Conservation (phyloP, 2,888 invertebrate genomes). For the Xylocampa areola region DNA sequence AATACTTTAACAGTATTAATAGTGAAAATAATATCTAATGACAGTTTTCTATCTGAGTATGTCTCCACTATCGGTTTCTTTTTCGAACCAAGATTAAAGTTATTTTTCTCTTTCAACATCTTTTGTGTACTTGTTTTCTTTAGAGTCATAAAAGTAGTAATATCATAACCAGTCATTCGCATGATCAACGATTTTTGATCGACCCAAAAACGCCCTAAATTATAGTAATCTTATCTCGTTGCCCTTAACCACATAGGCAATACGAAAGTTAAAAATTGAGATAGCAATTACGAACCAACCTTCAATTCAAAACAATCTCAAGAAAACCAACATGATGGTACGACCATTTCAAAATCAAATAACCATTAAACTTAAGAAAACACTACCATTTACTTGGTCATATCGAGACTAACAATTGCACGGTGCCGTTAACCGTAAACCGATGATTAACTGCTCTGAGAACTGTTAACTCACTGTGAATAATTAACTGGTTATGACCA, state of each 20-base stretch:
- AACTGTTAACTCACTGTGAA: conserved; percentile 63
- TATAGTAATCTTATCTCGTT: neutral
- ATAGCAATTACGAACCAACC: conserved; percentile 5
- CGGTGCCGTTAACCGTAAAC: conserved; percentile 55
- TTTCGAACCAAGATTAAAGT: too few relatives aligned
- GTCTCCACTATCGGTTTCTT: too few relatives aligned
- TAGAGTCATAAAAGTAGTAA: too few relatives aligned
- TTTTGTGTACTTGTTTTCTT: too few relatives aligned
- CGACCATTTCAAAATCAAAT: conserved; percentile 23
- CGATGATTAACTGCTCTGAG: conserved; percentile 54
- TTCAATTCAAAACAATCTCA: conserved; percentile 12
- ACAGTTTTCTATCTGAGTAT: too few relatives aligned
- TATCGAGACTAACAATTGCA: conserved; percentile 38
- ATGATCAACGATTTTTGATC: too few relatives aligned
- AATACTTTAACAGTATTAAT: too few relatives aligned
- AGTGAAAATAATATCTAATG: too few relatives aligned
- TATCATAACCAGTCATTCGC: too few relatives aligned
- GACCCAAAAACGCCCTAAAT: neutral
- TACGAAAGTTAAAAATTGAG: conserved; percentile 1
- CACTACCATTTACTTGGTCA: conserved; percentile 12
- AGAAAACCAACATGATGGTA: conserved; percentile 4
- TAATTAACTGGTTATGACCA: conserved; percentile 60
- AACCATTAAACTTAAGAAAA: conserved; percentile 27
- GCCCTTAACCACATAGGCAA: neutral
- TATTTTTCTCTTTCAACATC: too few relatives aligned